A percentile compares a stretch with the other conserved stretches of the same genome.
Conservation (phyloP, 2,888 invertebrate genomes). For the Oligia latruncula region DNA sequence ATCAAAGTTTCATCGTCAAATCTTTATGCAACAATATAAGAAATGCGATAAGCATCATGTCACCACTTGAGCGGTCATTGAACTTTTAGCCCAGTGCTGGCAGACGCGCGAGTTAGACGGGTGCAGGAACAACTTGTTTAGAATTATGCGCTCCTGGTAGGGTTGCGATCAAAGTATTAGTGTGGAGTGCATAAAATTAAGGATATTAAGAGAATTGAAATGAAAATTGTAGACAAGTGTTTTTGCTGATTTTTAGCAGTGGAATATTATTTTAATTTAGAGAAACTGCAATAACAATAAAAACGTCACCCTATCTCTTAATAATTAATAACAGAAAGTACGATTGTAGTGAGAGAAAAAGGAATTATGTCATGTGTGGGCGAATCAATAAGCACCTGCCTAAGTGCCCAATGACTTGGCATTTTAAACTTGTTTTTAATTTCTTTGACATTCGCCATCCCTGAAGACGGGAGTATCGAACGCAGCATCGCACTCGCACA, state of each 20-base stretch:
- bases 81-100: conserved; percentile 80
- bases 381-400: conserved; percentile 29
- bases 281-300: not conserved
- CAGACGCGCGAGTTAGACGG: conserved; percentile 69
- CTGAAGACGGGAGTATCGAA: conserved; percentile 63
- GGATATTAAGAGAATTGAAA: conserved; percentile 21
- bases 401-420: conserved; percentile 18
- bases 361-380: conserved; percentile 2
- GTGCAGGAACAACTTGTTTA: conserved; percentile 75
- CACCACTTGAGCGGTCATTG: conserved; percentile 73
- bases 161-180: conserved; percentile 63
- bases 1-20: conserved; percentile 42
- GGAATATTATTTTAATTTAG: not conserved
- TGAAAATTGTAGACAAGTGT: not conserved
- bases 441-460: conserved; percentile 53
- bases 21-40: conserved; percentile 62
- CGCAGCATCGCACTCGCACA: conserved; percentile 64
- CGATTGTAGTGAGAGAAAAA: not conserved
- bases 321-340: not conserved
- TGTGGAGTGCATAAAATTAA: conserved; percentile 50
- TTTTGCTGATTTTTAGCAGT: not conserved
- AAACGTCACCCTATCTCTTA: not conserved
- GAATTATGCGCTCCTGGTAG: conserved; percentile 76
- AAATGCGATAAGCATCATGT: conserved; percentile 71
- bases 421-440: conserved; percentile 29